Evolutionary conservation across 1,140 invertebrate genomes (phyloP).

Genomic region (Teleopsis dalmanni): DNA sequence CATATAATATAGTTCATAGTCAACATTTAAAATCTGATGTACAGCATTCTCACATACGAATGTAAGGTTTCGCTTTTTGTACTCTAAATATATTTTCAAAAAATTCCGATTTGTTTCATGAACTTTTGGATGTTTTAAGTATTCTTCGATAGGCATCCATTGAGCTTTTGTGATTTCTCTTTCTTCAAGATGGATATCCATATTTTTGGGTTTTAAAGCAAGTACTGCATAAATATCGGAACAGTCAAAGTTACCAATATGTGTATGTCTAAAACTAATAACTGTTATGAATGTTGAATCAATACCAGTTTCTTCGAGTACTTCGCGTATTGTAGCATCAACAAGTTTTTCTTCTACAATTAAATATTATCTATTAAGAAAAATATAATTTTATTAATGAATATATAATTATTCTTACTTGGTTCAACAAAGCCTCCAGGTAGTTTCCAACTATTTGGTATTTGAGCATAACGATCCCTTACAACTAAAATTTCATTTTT

Average conservation of each 20-base stretch:
- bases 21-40: constrained; percentile 32
- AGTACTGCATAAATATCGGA: constrained; percentile 79
- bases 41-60: constrained; percentile 45
- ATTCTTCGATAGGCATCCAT: constrained; percentile 81
- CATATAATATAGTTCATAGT: constrained; percentile 28
- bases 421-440: constrained; percentile 86
- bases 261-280: constrained; percentile 68
- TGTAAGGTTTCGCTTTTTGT: constrained; percentile 52
- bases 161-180: constrained; percentile 66
- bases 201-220: constrained; percentile 58
- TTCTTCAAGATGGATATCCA: constrained; percentile 58
- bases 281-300: constrained; percentile 65
- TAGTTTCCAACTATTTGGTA: constrained; percentile 70
- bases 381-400: background rate
- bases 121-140: constrained; percentile 61
- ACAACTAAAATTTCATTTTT: constrained; percentile 69
- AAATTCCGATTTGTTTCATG: constrained; percentile 65
- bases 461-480: constrained; percentile 62
- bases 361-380: background rate
- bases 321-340: constrained; percentile 73
- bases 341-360: constrained; percentile 69
- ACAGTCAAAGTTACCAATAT: constrained; percentile 62
- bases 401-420: constrained; percentile 47
- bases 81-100: constrained; percentile 58
- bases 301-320: constrained; percentile 83